Evolutionary conservation across 92 coral and sea anemone genomes (phyloP).

Genomic region (Porites evermanni): DNA sequence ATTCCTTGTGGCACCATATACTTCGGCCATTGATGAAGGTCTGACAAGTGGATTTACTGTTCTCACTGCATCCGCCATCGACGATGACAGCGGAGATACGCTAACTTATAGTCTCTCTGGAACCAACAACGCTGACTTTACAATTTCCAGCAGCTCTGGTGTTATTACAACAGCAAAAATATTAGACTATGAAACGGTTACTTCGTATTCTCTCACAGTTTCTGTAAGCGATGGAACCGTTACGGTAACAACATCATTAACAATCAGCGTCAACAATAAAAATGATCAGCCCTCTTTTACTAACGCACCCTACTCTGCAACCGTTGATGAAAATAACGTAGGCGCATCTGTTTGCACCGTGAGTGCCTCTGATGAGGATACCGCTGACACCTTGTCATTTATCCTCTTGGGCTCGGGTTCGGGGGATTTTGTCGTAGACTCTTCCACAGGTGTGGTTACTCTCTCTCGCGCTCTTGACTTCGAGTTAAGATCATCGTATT

Average conservation of each 20-base stretch:
- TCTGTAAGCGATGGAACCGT: constrained; percentile 62
- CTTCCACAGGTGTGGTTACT: constrained; percentile 77
- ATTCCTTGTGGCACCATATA: constrained; percentile 73
- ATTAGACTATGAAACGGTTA: constrained; percentile 60
- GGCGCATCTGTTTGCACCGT: constrained; percentile 73
- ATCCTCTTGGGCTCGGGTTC: constrained; percentile 60
- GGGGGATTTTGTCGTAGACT: constrained; percentile 67
- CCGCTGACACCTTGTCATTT: constrained; percentile 53
- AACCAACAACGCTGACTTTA: constrained; percentile 60
- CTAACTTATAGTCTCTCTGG: constrained; percentile 75
- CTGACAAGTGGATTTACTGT: constrained; percentile 61
- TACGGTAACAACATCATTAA: constrained; percentile 40
- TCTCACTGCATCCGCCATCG: constrained; percentile 67
- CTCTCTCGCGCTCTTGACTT: constrained; percentile 61
- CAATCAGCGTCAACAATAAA: constrained; percentile 50
- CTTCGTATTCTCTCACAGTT: constrained; percentile 63
- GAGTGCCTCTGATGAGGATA: constrained; percentile 69
- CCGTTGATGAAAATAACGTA: constrained; percentile 60
- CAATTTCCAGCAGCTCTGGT: constrained; percentile 65
- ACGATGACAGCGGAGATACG: constrained; percentile 69
- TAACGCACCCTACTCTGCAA: constrained; percentile 58
- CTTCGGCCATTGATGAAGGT: constrained; percentile 69
- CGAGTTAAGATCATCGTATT: constrained; percentile 56
- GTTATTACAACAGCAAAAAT: constrained; percentile 58
- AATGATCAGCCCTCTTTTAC: constrained; percentile 67